Percentiles rank a stretch among this genome's conserved stretches.
Evolutionary conservation across 2,797 vertebrate genomes (phyloP).

Genomic region (Crenichthys baileyi): DNA sequence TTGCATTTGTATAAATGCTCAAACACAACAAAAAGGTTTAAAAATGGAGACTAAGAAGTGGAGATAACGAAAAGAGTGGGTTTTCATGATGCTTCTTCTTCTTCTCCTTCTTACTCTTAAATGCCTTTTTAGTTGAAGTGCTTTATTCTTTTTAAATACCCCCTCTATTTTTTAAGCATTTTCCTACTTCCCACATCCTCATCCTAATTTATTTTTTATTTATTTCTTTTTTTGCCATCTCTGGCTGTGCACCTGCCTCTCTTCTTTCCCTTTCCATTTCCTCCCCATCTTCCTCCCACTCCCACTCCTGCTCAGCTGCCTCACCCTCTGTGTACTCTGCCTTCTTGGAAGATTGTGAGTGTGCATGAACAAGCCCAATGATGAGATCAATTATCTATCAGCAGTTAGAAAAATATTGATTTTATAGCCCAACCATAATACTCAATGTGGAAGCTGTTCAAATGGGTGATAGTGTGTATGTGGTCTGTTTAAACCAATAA

Average conservation of each 20-base stretch:
- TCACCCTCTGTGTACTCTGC: slow-evolving; percentile 28
- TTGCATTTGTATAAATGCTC: slow-evolving; percentile 11
- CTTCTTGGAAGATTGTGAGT: slow-evolving; percentile 58
- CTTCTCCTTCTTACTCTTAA: not conserved
- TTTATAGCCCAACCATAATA: slow-evolving; percentile 26
- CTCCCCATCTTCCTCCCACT: slow-evolving; percentile 23
- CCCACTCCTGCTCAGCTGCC: slow-evolving; percentile 39
- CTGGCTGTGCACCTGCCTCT: slow-evolving; percentile 48
- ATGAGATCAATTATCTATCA: slow-evolving; percentile 78
- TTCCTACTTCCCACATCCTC: slow-evolving; percentile 2
- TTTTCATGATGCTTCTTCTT: slow-evolving; percentile 16
- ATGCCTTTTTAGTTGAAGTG: slow-evolving; percentile 2
- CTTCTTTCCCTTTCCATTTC: slow-evolving; percentile 2
- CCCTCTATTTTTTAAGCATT: slow-evolving; percentile 1
- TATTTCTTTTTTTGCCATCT: slow-evolving; percentile 26
- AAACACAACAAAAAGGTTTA: slow-evolving; percentile 18
- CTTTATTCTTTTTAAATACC: slow-evolving; percentile 5
- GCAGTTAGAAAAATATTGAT: slow-evolving; percentile 73
- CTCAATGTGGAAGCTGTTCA: slow-evolving; percentile 46
- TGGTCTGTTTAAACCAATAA: not conserved
- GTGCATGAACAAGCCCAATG: slow-evolving; percentile 69
- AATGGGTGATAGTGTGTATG: not conserved
- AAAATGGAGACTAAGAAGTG: slow-evolving; percentile 6
- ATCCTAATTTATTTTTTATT: slow-evolving; percentile 13
- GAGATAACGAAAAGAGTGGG: not conserved